These are phyloP conservation scores for Diacarnus erythraeanus DNA, from an alignment of 37 sponge, comb jelly and placozoan genomes.

Conservation along the genomic window DNA sequence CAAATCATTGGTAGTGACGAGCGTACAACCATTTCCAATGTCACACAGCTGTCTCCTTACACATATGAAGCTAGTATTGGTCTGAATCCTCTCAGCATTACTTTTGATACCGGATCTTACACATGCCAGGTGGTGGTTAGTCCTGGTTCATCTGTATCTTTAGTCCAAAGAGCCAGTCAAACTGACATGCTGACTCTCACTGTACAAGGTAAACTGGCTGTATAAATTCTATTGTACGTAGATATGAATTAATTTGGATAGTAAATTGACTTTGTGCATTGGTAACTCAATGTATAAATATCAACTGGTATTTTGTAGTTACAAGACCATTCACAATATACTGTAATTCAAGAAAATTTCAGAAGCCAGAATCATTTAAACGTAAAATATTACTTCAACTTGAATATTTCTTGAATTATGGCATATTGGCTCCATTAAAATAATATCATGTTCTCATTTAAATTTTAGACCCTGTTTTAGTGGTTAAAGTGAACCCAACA, in stretches of 20 bases:
- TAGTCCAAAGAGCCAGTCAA: background rate
- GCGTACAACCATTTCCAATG: background rate
- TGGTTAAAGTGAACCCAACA: background rate
- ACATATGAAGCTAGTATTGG: background rate
- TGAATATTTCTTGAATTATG: no score
- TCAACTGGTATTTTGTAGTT: no score
- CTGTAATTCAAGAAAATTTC: no score
- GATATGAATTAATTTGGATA: no score
- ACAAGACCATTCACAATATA: no score
- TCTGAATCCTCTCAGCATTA: background rate
- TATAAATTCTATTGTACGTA: no score
- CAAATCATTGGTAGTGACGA: background rate
- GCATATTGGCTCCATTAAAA: no score
- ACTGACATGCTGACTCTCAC: background rate
- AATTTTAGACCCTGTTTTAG: slow-evolving; percentile 4
- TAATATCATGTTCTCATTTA: background rate
- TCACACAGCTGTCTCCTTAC: slow-evolving; percentile 1
- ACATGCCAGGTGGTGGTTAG: slow-evolving; percentile 2
- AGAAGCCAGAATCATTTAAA: no score
- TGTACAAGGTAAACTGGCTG: background rate
- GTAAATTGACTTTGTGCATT: no score
- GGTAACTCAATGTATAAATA: no score
- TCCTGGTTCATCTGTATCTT: background rate
- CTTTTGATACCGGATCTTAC: slow-evolving; percentile 4
- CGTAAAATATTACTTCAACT: no score